Base-by-base conservation (phyloP, 2,113 vertebrate species). In the Nettapus auritus region DNA sequence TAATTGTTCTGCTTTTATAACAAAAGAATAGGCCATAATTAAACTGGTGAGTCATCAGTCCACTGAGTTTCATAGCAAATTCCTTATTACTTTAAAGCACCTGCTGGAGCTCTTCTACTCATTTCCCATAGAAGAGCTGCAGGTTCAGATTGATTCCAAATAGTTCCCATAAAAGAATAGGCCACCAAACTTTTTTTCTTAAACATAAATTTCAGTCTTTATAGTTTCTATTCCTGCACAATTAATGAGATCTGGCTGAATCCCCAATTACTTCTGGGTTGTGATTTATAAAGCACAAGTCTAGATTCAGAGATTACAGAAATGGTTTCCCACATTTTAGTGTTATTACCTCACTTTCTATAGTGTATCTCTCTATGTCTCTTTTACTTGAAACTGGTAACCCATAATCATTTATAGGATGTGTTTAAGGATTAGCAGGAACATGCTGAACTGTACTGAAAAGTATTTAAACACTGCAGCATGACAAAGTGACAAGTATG, bases 181-280 rank as follows among this genome's bases (percentile, higher is more conserved):
- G 85, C 48, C 71, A 88, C 71, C 95, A 80, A 89, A 94, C 86
- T 91, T 33, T 68, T 95, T 93, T 82, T 91, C 19, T 46, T 46
- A 10, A 10, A 78, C 64, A 94, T 88, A 96, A 88, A 84, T 91
- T 96, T 95, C 77, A 95, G 60, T 66, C 92, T 96, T 96, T 95
- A 86, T 71, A 36, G 86, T 86, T 97, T 95, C 82, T 16, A 7
- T 60, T 96, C 53, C 63, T 88, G 82, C 84, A 62, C 91, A 97
- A 89, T 97, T 97, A 97, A 97, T 95, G 67, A 87, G 63, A 89
- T 80, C 95, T 97, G 96, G 88, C 97, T 97, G 90, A 94, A 80
- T 92, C 74, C 87, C 82, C 55, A 96, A 79, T 74, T 89, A 66
- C 38, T 89, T 86, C 55, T 95, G 28, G 20, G 40, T 55, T 33